phyloP scores from a whole-genome alignment of 2,888 invertebrate species.

The Eupithecia subumbrata region DNA sequence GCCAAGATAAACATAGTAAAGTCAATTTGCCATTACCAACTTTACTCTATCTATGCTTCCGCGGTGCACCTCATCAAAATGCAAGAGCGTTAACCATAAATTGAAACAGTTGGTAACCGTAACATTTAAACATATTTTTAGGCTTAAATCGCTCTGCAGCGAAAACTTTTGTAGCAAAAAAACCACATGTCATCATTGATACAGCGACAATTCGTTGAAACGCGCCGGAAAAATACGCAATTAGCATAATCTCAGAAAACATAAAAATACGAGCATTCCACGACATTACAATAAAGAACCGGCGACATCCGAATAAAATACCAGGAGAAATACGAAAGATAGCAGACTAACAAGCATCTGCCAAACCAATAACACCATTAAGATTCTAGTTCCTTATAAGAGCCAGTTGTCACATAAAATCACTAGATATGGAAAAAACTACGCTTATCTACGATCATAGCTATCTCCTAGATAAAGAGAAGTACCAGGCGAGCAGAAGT shows the following conservation, averaged over 20 bases:
- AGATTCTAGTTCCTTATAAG: constrained; percentile 54
- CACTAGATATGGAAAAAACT: constrained; percentile 45
- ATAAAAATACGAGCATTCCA: constrained; percentile 36
- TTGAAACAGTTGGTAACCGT: background rate
- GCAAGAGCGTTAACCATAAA: background rate
- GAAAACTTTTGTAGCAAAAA: background rate
- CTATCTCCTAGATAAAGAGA: constrained; percentile 71
- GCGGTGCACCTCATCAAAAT: background rate
- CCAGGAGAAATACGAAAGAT: constrained; percentile 39
- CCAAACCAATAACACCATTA: constrained; percentile 54
- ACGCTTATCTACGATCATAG: constrained; percentile 78
- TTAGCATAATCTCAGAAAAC: constrained; percentile 39
- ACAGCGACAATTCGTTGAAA: constrained; percentile 33
- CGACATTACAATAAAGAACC: constrained; percentile 37
- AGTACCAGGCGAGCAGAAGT: constrained; percentile 71
- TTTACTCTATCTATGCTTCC: background rate
- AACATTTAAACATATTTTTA: background rate
- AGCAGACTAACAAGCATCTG: constrained; percentile 46
- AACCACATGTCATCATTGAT: background rate
- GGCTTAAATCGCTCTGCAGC: background rate
- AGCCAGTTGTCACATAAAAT: constrained; percentile 47
- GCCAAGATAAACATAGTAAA: background rate
- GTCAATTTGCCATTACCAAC: background rate
- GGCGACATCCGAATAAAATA: constrained; percentile 39
- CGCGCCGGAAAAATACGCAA: constrained; percentile 37